Conservation (phyloP, 1,140 invertebrate species). For the Dolichoris vasculosae region DNA sequence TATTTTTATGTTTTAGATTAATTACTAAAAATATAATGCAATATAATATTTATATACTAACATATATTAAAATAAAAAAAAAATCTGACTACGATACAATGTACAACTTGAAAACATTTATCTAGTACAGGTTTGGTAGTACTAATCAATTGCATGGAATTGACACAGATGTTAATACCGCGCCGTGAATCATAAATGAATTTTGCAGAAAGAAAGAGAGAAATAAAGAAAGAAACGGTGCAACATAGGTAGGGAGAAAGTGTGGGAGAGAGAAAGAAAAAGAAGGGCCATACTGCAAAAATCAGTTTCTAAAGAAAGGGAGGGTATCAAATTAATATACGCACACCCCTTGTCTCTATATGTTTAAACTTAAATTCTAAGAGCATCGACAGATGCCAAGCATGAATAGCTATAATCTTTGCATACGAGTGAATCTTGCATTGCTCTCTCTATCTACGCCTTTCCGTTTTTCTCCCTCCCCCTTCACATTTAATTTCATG, state of each 20-base stretch:
- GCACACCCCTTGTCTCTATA: constrained; percentile 16
- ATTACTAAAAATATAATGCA: too few relatives aligned
- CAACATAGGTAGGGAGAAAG: neutral
- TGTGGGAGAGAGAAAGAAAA: neutral
- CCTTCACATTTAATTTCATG: neutral
- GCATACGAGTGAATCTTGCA: neutral
- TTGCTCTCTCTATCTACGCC: constrained; percentile 20
- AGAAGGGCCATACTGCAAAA: constrained; percentile 32
- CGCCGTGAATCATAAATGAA: constrained; percentile 39
- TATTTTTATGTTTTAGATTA: too few relatives aligned
- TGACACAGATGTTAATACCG: constrained; percentile 45
- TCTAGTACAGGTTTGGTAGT: neutral
- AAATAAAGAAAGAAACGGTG: neutral
- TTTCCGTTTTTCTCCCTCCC: neutral
- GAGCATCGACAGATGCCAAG: constrained; percentile 51
- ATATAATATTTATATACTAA: too few relatives aligned
- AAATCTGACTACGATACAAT: neutral
- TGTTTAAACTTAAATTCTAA: constrained; percentile 45
- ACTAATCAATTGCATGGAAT: constrained; percentile 36
- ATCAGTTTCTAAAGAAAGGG: constrained; percentile 32
- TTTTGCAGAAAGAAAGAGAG: neutral
- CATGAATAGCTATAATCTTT: constrained; percentile 7
- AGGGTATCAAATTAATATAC: constrained; percentile 39
- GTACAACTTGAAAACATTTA: constrained; percentile 40
- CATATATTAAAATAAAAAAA: too few relatives aligned